phyloP scores from a whole-genome alignment of 2,888 invertebrate genomes.

The Suillia variegata region DNA sequence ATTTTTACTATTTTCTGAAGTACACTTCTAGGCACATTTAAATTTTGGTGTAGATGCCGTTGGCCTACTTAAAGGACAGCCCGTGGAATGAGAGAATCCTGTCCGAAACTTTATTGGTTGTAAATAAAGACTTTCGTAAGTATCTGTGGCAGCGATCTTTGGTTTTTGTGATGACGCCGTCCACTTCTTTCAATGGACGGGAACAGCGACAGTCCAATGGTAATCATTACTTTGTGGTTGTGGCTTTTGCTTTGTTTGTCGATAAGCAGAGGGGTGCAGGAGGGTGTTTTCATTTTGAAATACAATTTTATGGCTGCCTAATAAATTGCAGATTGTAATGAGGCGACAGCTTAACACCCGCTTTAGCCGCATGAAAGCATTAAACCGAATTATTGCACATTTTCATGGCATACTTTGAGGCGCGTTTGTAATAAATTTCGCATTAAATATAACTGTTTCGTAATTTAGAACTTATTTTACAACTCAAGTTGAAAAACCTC shows the following conservation, averaged over 20 bases:
- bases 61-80: neutral
- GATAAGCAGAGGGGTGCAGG: neutral
- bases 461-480: no score
- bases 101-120: constrained; percentile 1
- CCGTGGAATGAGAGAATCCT: neutral
- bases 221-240: constrained; percentile 17
- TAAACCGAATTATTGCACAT: constrained; percentile 1
- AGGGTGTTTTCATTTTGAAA: neutral
- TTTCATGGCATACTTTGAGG: neutral
- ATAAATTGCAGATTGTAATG: constrained; percentile 13
- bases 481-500: no score
- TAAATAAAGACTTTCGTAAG: constrained; percentile 23
- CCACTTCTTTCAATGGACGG: no score
- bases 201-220: constrained; percentile 8
- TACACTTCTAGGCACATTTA: constrained; percentile 2
- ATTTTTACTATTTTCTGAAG: neutral
- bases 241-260: neutral
- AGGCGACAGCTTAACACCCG: neutral
- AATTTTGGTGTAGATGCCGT: neutral
- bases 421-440: no score
- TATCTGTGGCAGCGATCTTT: neutral
- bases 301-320: no score
- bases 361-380: neutral
- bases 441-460: no score
- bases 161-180: neutral